Base-by-base conservation (phyloP, 2,888 invertebrate species). In the Romanomermis culicivorax region DNA sequence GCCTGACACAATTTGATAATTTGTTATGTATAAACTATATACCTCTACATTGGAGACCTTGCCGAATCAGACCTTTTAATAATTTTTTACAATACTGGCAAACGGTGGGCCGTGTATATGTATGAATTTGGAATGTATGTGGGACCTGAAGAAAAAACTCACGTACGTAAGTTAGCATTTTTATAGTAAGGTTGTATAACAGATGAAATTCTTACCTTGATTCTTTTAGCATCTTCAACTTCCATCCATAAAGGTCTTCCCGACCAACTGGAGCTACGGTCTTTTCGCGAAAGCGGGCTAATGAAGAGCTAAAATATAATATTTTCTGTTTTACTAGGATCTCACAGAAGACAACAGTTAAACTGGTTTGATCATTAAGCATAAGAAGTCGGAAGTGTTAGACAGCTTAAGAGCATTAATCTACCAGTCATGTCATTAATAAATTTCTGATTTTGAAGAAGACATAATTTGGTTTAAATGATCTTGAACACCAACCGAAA, bases 1-100 rank as follows among this genome's bases (percentile, higher is more conserved):
- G 20, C 49, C n/a, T 17, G 30, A 7, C 30, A 51, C 7, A 29
- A 51, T 7, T 51, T 11, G 7, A 14, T 14, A 30, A 7, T 27
- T 20, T n/a, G 20, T 7, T 11, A 51, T 7, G 24, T 14, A 30
- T 20, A 53, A 53, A 25, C n/a, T 3, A 7, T 25, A 7, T 17
- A 74, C 75, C 95, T 71, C 83, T 82, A 72, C 97, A 97, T 72
- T 95, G 95, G 63, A 89, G 74, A 56, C 95, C 95, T 74, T 95
- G 93, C 42, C 75, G 64, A 74, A 93, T 89, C 52, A 95, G 75
- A 0, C 95, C 95, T 61, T 84, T 83, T 60, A 97, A 78, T 64
- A 97, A 78, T 74, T 88, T 88, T 74, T 88, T 87, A 76, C 95
- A 97, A 71, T 81, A 78, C 64, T 89, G 85, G 70, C 97, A 97